Evolutionary conservation across 2,888 invertebrate species (phyloP), one percentile per base, ranked within the genome.

Genomic region (Gortyna flavago): DNA sequence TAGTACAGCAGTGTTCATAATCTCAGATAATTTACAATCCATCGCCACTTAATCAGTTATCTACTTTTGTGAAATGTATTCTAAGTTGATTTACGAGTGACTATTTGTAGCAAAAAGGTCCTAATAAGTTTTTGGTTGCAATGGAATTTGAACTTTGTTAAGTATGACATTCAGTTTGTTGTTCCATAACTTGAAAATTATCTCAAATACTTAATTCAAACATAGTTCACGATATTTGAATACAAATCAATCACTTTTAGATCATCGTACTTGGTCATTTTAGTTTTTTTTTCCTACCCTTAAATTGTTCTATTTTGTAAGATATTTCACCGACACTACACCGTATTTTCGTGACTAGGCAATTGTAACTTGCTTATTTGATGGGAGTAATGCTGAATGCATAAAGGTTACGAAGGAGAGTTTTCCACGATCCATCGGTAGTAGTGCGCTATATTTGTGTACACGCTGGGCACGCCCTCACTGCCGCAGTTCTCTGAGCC

Each of bases 401-500:
- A 1, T 32, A 1, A 16, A 32, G 66, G 29, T 90, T 90, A 91
- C 16, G 89, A 91, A 16, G 92, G 93, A 0, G 92, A 92, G 74
- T 93, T 98, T 85, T 98, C 98, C 68, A 97, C 96, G 77, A 98
- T 98, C 98, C 98, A 98, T 57, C 97, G 97, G 61, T 97, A 95
- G 89, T 98, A 98, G 91, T 98, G 98, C 41, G 97, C 98, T 67
- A 98, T 96, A 87, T 98, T 98, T 0, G 98, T 98, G 90, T 98
- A 98, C 0, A 98, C 98, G 87, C 98, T 98, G 4, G 98, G 98
- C 0, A 98, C 97, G 6, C 98, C 98, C 77, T 97, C 95, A 35
- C 97, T 97, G 41, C 98, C 98, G 89, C 98, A 98, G 92, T 98
- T 98, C 87, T 98, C 98, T 0, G 98, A 98, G 2, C 98, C 98